Conservation (phyloP, 2,113 vertebrate genomes). For the Psophia crepitans region DNA sequence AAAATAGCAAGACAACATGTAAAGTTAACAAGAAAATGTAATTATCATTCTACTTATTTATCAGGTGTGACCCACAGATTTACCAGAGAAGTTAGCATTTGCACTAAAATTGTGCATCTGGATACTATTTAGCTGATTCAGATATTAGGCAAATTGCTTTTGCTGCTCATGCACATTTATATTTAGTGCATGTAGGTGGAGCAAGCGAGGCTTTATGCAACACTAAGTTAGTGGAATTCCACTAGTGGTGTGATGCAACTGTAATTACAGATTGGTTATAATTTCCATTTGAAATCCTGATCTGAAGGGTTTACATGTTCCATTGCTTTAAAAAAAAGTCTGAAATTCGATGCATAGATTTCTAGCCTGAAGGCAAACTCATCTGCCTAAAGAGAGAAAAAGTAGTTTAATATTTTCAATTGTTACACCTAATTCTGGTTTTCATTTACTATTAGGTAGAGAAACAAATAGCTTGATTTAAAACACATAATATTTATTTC, state of each 20-base stretch:
- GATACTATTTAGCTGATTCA: slow-evolving; percentile 40
- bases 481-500: neutral
- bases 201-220: slow-evolving; percentile 22
- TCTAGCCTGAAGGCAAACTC: neutral
- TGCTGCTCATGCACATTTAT: slow-evolving; percentile 59
- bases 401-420: neutral
- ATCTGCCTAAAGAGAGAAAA: neutral
- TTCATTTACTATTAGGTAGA: neutral
- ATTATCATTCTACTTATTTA: neutral
- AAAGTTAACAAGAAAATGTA: neutral
- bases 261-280: neutral
- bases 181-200: slow-evolving; percentile 51
- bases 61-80: neutral
- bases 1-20: neutral
- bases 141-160: slow-evolving; percentile 17
- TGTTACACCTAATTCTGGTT: neutral
- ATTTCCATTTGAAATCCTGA: neutral
- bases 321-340: neutral
- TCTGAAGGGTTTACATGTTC: neutral
- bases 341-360: neutral
- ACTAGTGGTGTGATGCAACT: neutral
- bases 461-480: neutral
- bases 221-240: neutral
- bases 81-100: neutral
- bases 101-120: too few relatives aligned